Evolutionary conservation across 2,888 invertebrate species (phyloP), one percentile per base, ranked within the genome.

Genomic region (Brachyptera risi): DNA sequence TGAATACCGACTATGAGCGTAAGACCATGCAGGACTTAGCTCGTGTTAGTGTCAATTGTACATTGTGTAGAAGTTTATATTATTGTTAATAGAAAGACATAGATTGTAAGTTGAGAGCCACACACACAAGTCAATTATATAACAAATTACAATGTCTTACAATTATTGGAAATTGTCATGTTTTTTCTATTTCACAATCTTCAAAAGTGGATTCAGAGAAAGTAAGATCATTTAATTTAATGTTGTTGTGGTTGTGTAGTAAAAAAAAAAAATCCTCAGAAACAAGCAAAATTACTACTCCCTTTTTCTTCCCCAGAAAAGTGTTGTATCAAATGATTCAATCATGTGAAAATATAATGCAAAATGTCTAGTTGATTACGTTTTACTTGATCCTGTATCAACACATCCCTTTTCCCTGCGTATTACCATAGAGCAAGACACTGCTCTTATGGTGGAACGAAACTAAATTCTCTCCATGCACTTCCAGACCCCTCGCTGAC

Each of bases 111-210:
- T 23, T 47, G 47, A 47, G 47, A 21, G 23, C 21, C 47, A 47
- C 47, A 47, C 62, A 62, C 59, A 56, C 59, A 56, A 62, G 59
- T 62, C 59, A 62, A 59, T 59, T 62, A 62, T 47, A 47, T 23
- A 13, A 61, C 49, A 47, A 47, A 23, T 24, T 4, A 24, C 19
- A 47, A 47, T 47, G 47, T 47, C 47, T 24, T 47, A 47, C 47
- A 47, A 51, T 42, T 56, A 38, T 49, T 58, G 50, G 31, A 56
- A 51, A 51, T 54, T 40, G 58, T 61, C 27, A 31, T 61, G 57
- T 56, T 61, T 61, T 61, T 61, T 47, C 19, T 47, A 23, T 21
- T 47, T 47, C 47, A 23, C 47, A 47, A 21, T n/a, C 47, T 47
- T 47, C 47, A 47, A 1, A n/a, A 23, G 11, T 17, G 24, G 13